Evolutionary conservation across 2,113 vertebrate species (phyloP), one percentile per base, ranked within the genome.

Genomic region (Myrmecobius fasciatus): DNA sequence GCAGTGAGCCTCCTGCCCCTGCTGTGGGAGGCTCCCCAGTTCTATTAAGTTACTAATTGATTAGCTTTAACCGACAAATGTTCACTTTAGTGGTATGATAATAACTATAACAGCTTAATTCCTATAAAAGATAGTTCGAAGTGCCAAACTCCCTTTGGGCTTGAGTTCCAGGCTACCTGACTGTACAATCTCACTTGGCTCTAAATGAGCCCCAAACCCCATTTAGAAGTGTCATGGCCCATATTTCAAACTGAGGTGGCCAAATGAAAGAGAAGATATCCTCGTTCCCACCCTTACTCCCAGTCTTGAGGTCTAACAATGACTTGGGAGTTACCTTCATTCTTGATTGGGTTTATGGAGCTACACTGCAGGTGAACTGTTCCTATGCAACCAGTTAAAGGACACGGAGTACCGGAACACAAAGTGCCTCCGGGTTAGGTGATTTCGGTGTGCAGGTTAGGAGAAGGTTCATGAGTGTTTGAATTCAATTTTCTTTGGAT

Each of bases 121-220:
- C 26, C 54, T 11, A 36, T 3, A 36, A 31, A 36, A 36, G 31
- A 60, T 17, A 12, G 12, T 36, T 36, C 54, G 2, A 56, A 60
- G 56, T 3, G 56, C 56, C 56, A 54, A 9, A 10, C 0, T 0
- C 1, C 11, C 8, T 12, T 26, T 0, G 0, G 0, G 14, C 3
- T 12, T 25, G 1, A 48, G 28, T 10, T 36, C 83, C 31, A 0
- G 56, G 31, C 60, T 36, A 11, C 31, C 31, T 67, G 3, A 5
- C 56, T 67, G 60, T 31, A n/a, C 17, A 60, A 31, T 31, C 56
- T 60, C 56, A 3, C 56, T 31, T 56, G 56, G 28, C 56, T 60
- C 56, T 0, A 3, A 31, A 4, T 3, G 36, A 67, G 60, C 31
- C 36, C 60, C 31, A 1, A 17, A 36, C 28, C 31, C 3, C 28